phyloP scores from a whole-genome alignment of 2,888 invertebrate species.

The Cephonodes hylas region DNA sequence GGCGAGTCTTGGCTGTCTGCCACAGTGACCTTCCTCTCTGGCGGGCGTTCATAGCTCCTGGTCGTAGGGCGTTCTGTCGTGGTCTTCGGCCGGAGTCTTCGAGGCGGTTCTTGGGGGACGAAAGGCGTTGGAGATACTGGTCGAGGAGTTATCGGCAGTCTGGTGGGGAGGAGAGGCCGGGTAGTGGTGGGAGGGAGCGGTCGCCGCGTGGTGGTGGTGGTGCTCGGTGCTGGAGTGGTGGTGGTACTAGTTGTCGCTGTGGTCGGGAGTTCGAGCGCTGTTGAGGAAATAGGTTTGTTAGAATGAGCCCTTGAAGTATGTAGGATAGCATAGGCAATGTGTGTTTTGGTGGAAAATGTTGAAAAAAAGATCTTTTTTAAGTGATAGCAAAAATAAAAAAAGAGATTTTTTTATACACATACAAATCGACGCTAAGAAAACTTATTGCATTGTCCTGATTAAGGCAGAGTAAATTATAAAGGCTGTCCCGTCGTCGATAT shows the following conservation, averaged over 20 bases:
- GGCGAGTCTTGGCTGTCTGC: conserved; percentile 65
- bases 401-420: too few species aligned
- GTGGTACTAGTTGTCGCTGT: conserved; percentile 29
- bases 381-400: too few species aligned
- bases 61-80: conserved; percentile 64
- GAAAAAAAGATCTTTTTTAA: too few species aligned
- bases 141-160: conserved; percentile 40
- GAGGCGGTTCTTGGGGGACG: conserved; percentile 37
- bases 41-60: conserved; percentile 64
- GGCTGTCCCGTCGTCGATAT: too few species aligned
- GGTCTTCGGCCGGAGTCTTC: conserved; percentile 44
- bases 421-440: too few species aligned
- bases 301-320: neutral
- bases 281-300: conserved; percentile 9
- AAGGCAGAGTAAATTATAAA: too few species aligned
- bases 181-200: conserved; percentile 30
- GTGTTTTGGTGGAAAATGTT: too few species aligned
- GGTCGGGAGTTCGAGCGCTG: conserved; percentile 74
- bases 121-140: conserved; percentile 47
- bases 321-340: too few species aligned
- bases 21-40: conserved; percentile 55
- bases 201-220: conserved; percentile 18
- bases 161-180: conserved; percentile 43
- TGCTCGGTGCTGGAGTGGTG: conserved; percentile 31
- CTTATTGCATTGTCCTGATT: too few species aligned